Evolutionary conservation across 64 coral and sea anemone species (phyloP), one percentile per base, ranked within the genome.

Genomic region (Pocillopora verrucosa): DNA sequence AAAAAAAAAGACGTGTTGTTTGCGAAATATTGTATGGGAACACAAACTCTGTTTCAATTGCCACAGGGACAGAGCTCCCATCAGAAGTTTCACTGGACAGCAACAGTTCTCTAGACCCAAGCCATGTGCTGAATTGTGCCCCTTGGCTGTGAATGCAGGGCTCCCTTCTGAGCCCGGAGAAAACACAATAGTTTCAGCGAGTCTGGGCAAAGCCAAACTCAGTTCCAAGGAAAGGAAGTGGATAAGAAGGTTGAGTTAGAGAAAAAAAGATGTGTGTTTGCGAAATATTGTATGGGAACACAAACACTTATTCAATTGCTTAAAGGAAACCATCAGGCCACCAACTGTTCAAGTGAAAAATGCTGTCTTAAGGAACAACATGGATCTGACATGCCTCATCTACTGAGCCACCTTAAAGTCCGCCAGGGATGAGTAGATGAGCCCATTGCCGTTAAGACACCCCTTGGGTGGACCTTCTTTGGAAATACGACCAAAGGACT

Each of bases 381-480:
- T 17, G 9, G 64, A 22, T 3, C 16, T 67, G 61, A 85, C 41
- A 85, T 85, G 61, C 61, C 82, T 17, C 82, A 85, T 34, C 26
- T 85, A 13, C 26, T 85, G 1, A 62, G 34, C 34, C 62, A 85
- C 61, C 59, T 65, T 19, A 60, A 85, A 34, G 62, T 85, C 20
- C 13, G 3, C 14, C 82, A 85, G 56, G 82, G 82, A 56, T 61
- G 59, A 69, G 4, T 37, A 35, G 88, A 51, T 34, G 88, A 80
- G 34, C 76, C 88, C 22, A 89, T 89, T 17, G 62, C 76, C 1
- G 30, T 89, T 0, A 61, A 75, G 12, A 72, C 15, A 16, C 20
- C 61, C 13, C 61, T 80, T 19, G 88, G 36, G 9, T 89, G 76
- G 25, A 77, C 87, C 22, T 56, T 34, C 24, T 22, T 88, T 16